These are phyloP conservation scores for Aporophyla lueneburgensis DNA, from an alignment of 2,888 invertebrate genomes.

Conservation along the genomic window DNA sequence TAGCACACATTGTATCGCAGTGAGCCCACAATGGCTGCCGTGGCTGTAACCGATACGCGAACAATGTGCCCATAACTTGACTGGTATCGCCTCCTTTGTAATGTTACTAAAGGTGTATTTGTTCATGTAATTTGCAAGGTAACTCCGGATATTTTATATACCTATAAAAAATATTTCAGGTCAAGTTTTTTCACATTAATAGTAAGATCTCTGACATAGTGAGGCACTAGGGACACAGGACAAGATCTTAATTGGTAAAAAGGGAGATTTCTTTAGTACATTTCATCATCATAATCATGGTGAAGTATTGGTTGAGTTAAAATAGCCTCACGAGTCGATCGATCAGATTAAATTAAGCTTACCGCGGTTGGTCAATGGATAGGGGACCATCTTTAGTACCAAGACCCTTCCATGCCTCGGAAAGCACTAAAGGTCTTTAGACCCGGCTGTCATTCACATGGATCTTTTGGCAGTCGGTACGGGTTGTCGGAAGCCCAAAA, in stretches of 20 bases:
- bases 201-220: not conserved
- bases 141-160: not conserved
- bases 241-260: not conserved
- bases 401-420: too few species aligned
- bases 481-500: too few species aligned
- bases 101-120: slow-evolving; percentile 40
- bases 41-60: slow-evolving; percentile 58
- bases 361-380: too few species aligned
- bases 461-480: too few species aligned
- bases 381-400: too few species aligned
- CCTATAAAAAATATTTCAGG: not conserved
- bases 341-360: too few species aligned
- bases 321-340: too few species aligned
- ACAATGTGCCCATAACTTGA: slow-evolving; percentile 59
- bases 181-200: not conserved
- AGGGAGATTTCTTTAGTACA: not conserved
- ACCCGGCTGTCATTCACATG: too few species aligned
- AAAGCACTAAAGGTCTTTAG: too few species aligned
- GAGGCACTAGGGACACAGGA: not conserved
- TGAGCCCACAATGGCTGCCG: slow-evolving; percentile 49
- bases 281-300: not conserved
- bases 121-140: slow-evolving; percentile 27
- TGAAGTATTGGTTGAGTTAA: too few species aligned
- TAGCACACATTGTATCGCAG: slow-evolving; percentile 48
- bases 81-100: slow-evolving; percentile 48